Base-by-base conservation (phyloP, 2,113 vertebrate species). In the Daboia siamensis region DNA sequence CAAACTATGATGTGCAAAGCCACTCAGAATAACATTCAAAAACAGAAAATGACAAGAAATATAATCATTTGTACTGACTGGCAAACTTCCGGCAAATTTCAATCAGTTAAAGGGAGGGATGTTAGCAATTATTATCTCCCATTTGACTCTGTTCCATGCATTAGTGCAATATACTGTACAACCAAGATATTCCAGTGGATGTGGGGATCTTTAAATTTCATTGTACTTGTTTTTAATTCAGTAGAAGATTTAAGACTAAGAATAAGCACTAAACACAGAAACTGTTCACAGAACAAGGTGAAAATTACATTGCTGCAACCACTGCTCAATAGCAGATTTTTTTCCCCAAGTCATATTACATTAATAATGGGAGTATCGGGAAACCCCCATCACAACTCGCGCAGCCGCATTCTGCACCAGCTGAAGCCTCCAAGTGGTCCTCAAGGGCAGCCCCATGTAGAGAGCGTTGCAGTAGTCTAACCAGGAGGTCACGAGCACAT, bases 301-400 rank as follows among this genome's bases (percentile, higher is more conserved):
- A 4, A 20, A 92, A 86, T 0, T 52, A n/a, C 8, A 88, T 89
- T 29, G 0, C 2, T 26, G 55, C 24, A 93, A 26, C 24, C 88
- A 44, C 54, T 61, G 0, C 21, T 59, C 2, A 23, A 88, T 5
- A 87, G 39, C 69, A 46, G 89, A 89, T 91, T 80, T 39, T 91
- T 39, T 80, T 92, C 84, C 89, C 86, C 91, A 64, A 93, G 57
- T 74, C 54, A 10, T 8, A 8, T 90, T 87, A 91, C 39, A 94
- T 21, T 17, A 86, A 51, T 80, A 80, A 93, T 86, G 11, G 2
- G n/a, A n/a, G n/a, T n/a, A n/a, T n/a, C n/a, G n/a, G n/a, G n/a
- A n/a, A n/a, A n/a, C n/a, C n/a, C n/a, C n/a, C n/a, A n/a, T n/a
- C n/a, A n/a, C n/a, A n/a, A n/a, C n/a, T n/a, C n/a, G n/a, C n/a